These are phyloP conservation scores for Lasioglossum villosulum DNA, from an alignment of 2,888 invertebrate genomes.

Conservation along the genomic window DNA sequence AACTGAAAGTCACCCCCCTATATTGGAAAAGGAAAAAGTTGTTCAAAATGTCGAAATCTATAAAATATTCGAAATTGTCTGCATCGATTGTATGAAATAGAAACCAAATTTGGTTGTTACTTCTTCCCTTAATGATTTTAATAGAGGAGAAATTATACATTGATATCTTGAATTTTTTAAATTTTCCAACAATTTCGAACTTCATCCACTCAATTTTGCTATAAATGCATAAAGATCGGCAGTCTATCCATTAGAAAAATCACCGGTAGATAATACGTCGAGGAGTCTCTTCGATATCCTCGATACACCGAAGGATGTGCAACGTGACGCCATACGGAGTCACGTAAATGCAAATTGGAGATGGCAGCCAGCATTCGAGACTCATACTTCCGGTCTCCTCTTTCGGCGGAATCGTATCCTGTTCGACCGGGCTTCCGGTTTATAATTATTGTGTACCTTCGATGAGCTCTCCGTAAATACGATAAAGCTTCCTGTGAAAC, in stretches of 20 bases:
- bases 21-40: no score
- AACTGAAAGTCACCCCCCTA: no score
- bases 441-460: not conserved
- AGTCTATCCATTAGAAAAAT: not conserved
- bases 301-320: not conserved
- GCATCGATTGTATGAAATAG: no score
- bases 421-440: constrained; percentile 23
- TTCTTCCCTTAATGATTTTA: no score
- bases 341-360: constrained; percentile 62
- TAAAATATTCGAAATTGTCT: no score
- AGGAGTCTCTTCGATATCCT: not conserved
- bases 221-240: no score
- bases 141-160: no score
- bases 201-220: no score
- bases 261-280: not conserved
- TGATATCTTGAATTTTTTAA: no score
- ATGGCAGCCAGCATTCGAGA: constrained; percentile 43
- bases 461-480: not conserved
- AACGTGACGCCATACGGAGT: constrained; percentile 27
- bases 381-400: constrained; percentile 54
- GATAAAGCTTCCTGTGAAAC: not conserved
- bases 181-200: no score
- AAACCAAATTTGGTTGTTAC: no score
- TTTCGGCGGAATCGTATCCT: constrained; percentile 42
- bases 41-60: no score